Evolutionary conservation across 2,888 invertebrate species (phyloP).

Genomic region (Phengaris alcon): DNA sequence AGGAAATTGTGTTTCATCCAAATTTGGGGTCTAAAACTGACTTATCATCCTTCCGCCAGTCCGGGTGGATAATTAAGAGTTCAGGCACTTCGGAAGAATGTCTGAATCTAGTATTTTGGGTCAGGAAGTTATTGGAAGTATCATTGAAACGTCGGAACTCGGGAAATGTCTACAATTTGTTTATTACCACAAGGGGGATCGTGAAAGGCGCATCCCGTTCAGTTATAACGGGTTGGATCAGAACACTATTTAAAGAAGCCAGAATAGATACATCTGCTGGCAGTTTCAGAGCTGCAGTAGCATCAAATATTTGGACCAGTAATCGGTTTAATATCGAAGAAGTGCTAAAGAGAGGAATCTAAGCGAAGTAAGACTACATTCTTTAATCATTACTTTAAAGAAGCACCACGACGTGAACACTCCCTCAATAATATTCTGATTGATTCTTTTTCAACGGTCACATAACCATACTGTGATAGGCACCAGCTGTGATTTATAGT

Average conservation of each 20-base stretch:
- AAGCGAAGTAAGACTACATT: neutral
- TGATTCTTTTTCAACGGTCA: too few species aligned
- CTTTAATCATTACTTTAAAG: neutral
- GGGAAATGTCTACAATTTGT: neutral
- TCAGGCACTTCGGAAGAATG: neutral
- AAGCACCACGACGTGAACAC: too few species aligned
- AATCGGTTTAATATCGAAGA: too few species aligned
- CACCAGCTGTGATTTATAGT: too few species aligned
- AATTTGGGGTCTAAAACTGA: neutral
- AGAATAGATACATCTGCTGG: too few species aligned
- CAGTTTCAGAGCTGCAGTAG: too few species aligned
- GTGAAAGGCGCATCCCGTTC: neutral
- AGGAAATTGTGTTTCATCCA: neutral
- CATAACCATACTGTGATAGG: too few species aligned
- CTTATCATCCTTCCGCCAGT: neutral
- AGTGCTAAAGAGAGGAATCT: neutral
- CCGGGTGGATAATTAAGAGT: neutral
- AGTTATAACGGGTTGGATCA: too few species aligned
- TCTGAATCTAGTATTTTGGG: neutral
- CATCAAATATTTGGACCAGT: too few species aligned
- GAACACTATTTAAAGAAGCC: too few species aligned
- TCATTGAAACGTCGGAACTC: neutral
- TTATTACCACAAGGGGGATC: neutral
- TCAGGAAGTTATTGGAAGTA: neutral
- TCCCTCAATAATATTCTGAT: too few species aligned